Evolutionary conservation across 1,140 invertebrate species (phyloP).

Genomic region (Microplitis mediator): DNA sequence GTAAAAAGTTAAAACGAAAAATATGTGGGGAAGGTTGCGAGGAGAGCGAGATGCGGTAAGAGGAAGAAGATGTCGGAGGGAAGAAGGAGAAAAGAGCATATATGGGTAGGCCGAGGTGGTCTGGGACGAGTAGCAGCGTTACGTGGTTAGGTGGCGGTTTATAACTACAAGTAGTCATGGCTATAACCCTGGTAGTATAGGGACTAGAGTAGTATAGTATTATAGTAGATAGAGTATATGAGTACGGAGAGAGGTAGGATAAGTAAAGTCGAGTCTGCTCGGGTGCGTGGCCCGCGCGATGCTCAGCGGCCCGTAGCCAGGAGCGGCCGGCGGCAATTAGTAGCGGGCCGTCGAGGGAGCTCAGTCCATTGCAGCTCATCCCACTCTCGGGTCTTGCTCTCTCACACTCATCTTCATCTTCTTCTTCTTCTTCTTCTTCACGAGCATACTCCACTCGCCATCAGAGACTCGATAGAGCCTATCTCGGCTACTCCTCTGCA

Average conservation of each 20-base stretch:
- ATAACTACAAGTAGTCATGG: conserved; percentile 29
- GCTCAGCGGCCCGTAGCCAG: conserved; percentile 59
- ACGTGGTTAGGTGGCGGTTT: conserved; percentile 21
- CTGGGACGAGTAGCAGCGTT: conserved; percentile 2
- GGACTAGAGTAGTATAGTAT: conserved; percentile 29
- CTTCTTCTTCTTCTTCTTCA: not conserved
- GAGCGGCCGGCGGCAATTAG: conserved; percentile 62
- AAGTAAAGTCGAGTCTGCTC: not conserved
- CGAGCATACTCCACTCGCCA: conserved; percentile 22
- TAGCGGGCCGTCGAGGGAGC: conserved; percentile 60
- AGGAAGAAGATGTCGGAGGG: too few species aligned
- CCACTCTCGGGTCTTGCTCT: conserved; percentile 40
- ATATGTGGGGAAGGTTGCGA: not conserved
- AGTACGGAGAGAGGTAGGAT: conserved; percentile 6
- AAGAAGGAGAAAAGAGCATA: conserved; percentile 1
- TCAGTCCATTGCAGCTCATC: conserved; percentile 31
- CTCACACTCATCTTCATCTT: conserved; percentile 30
- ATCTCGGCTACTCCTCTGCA: conserved; percentile 44
- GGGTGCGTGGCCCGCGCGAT: conserved; percentile 50
- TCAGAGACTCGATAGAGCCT: conserved; percentile 53
- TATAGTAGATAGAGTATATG: conserved; percentile 16
- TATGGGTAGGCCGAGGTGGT: not conserved
- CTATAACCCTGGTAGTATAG: conserved; percentile 47
- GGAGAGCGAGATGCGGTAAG: not conserved
- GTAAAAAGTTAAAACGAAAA: not conserved